Conservation (phyloP, 2,113 vertebrate species). For the Prunella himalayana region DNA sequence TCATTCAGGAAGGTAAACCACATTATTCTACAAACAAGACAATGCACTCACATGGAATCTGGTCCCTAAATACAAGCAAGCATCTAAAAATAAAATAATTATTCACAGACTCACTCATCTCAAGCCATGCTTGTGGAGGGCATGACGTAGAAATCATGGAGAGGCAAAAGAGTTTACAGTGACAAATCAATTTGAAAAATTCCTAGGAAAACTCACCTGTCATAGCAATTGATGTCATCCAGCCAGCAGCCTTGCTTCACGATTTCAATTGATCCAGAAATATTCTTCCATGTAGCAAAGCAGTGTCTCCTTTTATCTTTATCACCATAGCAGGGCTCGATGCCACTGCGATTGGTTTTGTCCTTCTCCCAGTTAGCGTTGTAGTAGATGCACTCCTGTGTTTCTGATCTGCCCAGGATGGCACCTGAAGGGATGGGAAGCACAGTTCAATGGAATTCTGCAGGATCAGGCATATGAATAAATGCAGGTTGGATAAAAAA, state of each 20-base stretch:
- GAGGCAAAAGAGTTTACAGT: background rate
- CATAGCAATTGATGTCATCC: slow-evolving; percentile 97
- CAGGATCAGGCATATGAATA: background rate
- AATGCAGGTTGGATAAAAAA: background rate
- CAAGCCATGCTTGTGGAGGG: background rate
- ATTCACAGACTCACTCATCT: background rate
- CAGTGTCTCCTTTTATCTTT: slow-evolving; percentile 94
- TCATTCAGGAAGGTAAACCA: background rate
- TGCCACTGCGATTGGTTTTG: slow-evolving; percentile 91
- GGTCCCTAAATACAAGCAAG: background rate
- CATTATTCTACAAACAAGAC: background rate
- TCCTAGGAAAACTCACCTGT: slow-evolving; percentile 77
- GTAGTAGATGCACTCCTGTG: slow-evolving; percentile 92
- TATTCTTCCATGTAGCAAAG: slow-evolving; percentile 97
- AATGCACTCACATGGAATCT: background rate
- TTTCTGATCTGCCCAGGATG: slow-evolving; percentile 96
- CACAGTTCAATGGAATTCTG: background rate
- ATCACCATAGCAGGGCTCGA: slow-evolving; percentile 89
- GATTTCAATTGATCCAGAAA: slow-evolving; percentile 89
- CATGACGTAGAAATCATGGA: fast-evolving
- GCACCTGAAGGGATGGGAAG: slow-evolving; percentile 78
- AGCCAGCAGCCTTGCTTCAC: slow-evolving; percentile 98
- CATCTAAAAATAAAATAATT: background rate
- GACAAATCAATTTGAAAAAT: background rate
- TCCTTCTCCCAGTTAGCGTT: slow-evolving; percentile 97